A percentile compares a stretch with the other conserved stretches of the same genome.
Conservation (phyloP, 1,140 invertebrate genomes). For the Drosophila auraria region DNA sequence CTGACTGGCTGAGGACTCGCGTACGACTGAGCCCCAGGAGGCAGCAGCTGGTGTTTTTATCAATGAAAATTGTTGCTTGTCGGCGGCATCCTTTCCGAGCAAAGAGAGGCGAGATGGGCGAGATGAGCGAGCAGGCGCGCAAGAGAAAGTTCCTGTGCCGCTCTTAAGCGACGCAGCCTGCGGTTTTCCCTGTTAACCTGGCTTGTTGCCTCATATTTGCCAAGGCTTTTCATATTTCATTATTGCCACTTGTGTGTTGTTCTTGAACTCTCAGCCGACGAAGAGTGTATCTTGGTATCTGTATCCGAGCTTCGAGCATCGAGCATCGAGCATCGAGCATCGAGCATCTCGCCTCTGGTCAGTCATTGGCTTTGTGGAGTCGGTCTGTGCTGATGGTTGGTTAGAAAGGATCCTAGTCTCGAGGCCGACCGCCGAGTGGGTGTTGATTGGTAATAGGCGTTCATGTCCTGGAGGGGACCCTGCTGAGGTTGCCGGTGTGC, state of each 20-base stretch:
- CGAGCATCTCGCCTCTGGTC: neutral
- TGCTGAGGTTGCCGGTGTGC: slow-evolving; percentile 15
- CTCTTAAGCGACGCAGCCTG: slow-evolving; percentile 35
- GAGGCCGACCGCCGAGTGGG: neutral
- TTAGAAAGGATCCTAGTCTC: neutral
- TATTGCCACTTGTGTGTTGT: slow-evolving; percentile 29
- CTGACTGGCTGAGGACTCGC: slow-evolving; percentile 63
- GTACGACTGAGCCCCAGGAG: slow-evolving; percentile 68
- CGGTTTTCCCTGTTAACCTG: slow-evolving; percentile 24
- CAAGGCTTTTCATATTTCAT: slow-evolving; percentile 43
- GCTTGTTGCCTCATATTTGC: slow-evolving; percentile 30
- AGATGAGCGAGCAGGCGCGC: slow-evolving; percentile 15
- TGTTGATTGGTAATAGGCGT: slow-evolving; percentile 17
- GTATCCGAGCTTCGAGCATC: neutral
- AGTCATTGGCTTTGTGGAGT: slow-evolving; percentile 22
- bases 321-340: too few relatives aligned
- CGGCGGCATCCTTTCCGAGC: slow-evolving; percentile 39
- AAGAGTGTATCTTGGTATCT: slow-evolving; percentile 13
- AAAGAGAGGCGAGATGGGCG: slow-evolving; percentile 24
- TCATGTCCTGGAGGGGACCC: neutral
- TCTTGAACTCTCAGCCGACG: slow-evolving; percentile 35
- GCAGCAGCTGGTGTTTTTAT: slow-evolving; percentile 71
- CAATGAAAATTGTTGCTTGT: slow-evolving; percentile 79
- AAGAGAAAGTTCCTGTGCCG: slow-evolving; percentile 22
- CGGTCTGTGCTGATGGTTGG: neutral